These are phyloP conservation scores for Probosciger aterrimus DNA, from an alignment of 2,113 vertebrate genomes.

Conservation along the genomic window DNA sequence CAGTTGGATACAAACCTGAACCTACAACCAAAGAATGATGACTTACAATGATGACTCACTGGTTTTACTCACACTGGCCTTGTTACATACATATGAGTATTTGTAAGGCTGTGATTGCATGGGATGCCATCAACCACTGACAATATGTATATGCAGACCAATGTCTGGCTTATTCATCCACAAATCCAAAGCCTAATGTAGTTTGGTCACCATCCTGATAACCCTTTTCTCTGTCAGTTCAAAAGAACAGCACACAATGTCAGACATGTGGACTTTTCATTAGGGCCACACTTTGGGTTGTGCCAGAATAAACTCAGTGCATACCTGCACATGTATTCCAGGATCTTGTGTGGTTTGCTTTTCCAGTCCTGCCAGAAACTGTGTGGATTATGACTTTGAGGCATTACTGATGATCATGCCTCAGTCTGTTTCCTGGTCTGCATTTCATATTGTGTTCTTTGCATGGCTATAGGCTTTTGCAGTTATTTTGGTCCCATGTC, in stretches of 20 bases:
- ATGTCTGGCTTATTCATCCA: background rate
- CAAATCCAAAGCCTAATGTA: background rate
- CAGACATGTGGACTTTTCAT: background rate
- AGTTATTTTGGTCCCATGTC: background rate
- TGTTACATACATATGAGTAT: accelerated
- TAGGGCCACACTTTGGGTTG: background rate
- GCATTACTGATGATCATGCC: background rate
- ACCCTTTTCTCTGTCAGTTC: background rate
- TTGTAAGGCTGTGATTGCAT: background rate
- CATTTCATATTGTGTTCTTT: background rate
- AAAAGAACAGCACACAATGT: background rate
- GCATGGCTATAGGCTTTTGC: background rate
- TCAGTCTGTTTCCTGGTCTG: background rate
- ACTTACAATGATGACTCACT: too few species aligned
- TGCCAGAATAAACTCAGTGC: background rate
- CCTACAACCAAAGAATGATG: background rate
- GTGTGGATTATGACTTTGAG: background rate
- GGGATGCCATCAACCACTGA: background rate
- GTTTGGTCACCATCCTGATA: background rate
- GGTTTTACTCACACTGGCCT: background rate
- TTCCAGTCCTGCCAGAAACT: background rate
- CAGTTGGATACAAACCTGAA: background rate
- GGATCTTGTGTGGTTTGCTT: background rate
- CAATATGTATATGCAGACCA: background rate
- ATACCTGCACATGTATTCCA: background rate